phyloP scores from a whole-genome alignment of 2,113 vertebrate genomes.

The Cynopterus brachyotis region DNA sequence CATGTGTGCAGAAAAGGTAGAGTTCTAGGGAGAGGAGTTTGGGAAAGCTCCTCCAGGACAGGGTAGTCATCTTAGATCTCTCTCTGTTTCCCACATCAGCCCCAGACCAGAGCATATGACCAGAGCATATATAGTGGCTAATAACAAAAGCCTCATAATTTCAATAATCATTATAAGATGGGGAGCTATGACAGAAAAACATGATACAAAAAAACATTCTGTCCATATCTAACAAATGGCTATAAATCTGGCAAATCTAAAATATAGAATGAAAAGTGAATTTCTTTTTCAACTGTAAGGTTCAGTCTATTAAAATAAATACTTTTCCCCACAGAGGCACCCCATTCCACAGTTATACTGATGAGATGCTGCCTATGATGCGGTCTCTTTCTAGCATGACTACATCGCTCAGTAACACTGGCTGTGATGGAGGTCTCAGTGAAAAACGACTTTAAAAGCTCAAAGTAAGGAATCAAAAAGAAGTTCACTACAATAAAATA shows the following conservation, averaged over 20 bases:
- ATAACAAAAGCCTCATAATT: not conserved
- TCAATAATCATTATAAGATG: not conserved
- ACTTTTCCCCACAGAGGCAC: not conserved
- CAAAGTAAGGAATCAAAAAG: not conserved
- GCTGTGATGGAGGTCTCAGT: not conserved
- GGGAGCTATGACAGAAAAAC: not conserved
- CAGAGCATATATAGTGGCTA: not conserved
- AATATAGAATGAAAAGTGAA: not conserved
- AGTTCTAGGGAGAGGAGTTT: no score
- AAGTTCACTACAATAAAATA: not conserved
- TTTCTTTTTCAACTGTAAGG: not conserved
- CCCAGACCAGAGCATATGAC: no score
- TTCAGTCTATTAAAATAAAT: constrained; percentile 14
- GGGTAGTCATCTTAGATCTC: no score
- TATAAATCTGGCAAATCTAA: not conserved
- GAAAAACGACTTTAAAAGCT: not conserved
- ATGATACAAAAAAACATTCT: not conserved
- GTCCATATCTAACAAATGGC: not conserved
- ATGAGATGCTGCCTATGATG: not conserved
- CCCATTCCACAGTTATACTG: not conserved
- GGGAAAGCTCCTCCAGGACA: no score
- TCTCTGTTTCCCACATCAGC: no score
- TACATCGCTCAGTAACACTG: not conserved
- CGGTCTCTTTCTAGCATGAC: not conserved
- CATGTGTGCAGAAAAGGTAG: no score